Evolutionary conservation across 2,888 invertebrate species (phyloP), one percentile per base, ranked within the genome.

Genomic region (Scelioninae gen. 2): DNA sequence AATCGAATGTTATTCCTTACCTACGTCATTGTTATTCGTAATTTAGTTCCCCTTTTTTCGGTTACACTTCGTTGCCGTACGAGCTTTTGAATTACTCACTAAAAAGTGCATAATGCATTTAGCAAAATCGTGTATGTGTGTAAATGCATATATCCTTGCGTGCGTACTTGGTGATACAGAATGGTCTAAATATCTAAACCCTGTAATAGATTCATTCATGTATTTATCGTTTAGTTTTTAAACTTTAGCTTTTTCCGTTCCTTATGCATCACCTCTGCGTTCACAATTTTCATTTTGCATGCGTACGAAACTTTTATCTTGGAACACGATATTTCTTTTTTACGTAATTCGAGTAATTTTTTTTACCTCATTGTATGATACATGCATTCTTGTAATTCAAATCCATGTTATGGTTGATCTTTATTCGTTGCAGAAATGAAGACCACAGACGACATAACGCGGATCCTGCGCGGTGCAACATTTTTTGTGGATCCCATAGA

Each of bases 151-250:
- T 73, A n/a, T n/a, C 73, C 65, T 69, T 65, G 41, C 67, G 72
- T 76, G 72, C 65, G 48, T 70, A 73, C 61, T 65, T 68, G 63
- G 63, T 78, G 76, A 71, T 78, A 72, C 70, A 74, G 74, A 74
- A 78, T 77, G 76, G 75, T 74, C 73, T 78, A 74, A 65, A 72
- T 74, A 76, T 74, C 78, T 78, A 78, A 78, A 78, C 78, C 77
- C 78, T 78, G 78, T 78, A 74, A 76, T 68, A 78, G 74, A 77
- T 74, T 77, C 63, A 60, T 73, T 67, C 63, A 13, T 43, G 64
- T 57, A 57, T 57, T 57, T 45, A 45, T 45, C 43, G 50, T 45
- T 68, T 68, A 45, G 33, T 46, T 53, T 33, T 53, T 52, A 52
- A 60, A 52, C 68, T 53, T 60, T 53, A 52, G 43, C 16, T 52